Base-by-base conservation (phyloP, 2,113 vertebrate species). In the Cyprinus carpio region DNA sequence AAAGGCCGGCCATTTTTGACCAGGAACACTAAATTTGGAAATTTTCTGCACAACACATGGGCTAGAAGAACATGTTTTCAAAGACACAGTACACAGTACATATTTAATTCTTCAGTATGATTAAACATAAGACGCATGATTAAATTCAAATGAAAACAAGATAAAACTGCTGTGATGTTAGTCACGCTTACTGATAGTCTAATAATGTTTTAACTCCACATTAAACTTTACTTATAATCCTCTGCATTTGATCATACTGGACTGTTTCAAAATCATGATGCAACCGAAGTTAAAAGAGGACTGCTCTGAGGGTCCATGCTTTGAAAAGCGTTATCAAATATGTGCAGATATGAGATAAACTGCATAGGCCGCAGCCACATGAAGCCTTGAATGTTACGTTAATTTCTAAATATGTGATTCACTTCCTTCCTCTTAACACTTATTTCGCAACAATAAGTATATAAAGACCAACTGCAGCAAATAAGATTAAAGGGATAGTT, bases 171-270 rank as follows among this genome's bases (percentile, higher is more conserved):
- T n/a, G 20, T 34, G 49, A 56, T 77, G 20, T 84, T 77, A 49
- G 72, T 75, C 82, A 84, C 60, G 15, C 40, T 79, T 74, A 79
- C 78, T 80, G 75, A 56, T 78, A 84, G 82, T 72, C n/a, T 72
- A 82, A 82, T 64, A 56, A 72, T 27, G 37, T 62, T 43, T 75
- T 6, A 46, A 64, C 23, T 85, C 54, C 54, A 82, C 67, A 23
- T 58, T 51, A 62, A 27, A 56, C 27, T 75, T 76, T 25, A 25
- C 69, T 76, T 16, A n/a, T 76, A 54, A 43, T 67, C 20, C 49
- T 37, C 67, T n/a, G 20, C 56, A 74, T 72, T 64, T 56, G 29
- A 71, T 87, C 54, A 72, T 34, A 58, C 37, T 12, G 31, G 7
- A 11, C 58, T 43, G 27, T 74, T 86, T 75, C 56, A 46, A 81